Evolutionary conservation across 2,113 vertebrate genomes (phyloP).

Genomic region (Urocynchramus pylzowi): DNA sequence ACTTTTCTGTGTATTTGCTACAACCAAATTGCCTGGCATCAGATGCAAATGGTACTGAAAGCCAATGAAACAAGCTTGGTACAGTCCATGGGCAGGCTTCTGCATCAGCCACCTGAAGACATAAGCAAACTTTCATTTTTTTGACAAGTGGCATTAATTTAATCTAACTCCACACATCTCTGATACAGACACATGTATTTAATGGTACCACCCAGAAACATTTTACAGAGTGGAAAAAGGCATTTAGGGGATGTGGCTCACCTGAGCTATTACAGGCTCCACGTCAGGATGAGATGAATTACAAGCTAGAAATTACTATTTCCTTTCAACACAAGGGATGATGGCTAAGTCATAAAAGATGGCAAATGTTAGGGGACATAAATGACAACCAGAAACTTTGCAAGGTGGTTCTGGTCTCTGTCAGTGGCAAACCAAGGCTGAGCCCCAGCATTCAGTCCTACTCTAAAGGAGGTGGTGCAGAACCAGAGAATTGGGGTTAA

Average conservation of each 20-base stretch:
- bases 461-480: background rate
- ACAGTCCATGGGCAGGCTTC: background rate
- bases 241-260: background rate
- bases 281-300: background rate
- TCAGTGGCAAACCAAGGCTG: background rate
- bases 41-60: background rate
- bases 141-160: background rate
- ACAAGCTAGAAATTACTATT: rapidly evolving
- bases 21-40: background rate
- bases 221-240: background rate
- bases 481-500: background rate
- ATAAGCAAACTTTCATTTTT: background rate
- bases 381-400: background rate
- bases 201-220: background rate
- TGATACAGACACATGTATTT: background rate
- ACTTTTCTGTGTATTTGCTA: background rate
- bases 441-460: background rate
- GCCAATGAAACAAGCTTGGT: background rate
- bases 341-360: background rate
- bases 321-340: background rate
- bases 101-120: background rate
- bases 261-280: background rate
- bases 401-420: background rate
- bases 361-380: background rate
- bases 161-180: background rate